Percentiles rank a stretch among this genome's conserved stretches.
phyloP scores from a whole-genome alignment of 1,140 invertebrate genomes.

The Trachymyrmex septentrionalis region DNA sequence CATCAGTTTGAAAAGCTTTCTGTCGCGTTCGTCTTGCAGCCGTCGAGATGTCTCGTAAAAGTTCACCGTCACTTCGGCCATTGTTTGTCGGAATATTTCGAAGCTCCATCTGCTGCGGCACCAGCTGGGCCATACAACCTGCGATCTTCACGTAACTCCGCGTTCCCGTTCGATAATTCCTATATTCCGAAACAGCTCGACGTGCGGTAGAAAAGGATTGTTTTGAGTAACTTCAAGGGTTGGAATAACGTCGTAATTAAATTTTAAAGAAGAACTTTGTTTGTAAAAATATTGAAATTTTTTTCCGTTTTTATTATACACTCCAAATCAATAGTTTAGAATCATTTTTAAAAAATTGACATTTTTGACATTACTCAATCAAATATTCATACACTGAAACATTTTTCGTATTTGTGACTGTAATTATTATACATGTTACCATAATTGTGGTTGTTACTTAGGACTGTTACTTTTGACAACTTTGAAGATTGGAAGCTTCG shows the following conservation, averaged over 20 bases:
- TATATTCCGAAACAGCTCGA: not conserved
- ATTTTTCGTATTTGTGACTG: no score
- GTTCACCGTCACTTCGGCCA: conserved; percentile 34
- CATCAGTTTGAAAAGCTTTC: conserved; percentile 41
- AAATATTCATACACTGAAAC: no score
- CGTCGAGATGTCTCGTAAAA: conserved; percentile 56
- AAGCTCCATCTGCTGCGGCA: not conserved
- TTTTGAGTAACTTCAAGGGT: not conserved
- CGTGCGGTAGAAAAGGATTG: not conserved
- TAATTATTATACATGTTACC: no score
- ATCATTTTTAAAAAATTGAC: no score
- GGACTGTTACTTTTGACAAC: no score
- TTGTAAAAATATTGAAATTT: not conserved
- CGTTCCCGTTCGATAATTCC: conserved; percentile 13
- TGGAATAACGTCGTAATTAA: not conserved
- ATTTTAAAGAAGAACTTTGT: conserved; percentile 20
- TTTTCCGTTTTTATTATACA: not conserved
- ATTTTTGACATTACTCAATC: no score
- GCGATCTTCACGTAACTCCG: conserved; percentile 50
- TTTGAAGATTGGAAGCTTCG: no score
- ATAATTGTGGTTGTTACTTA: no score
- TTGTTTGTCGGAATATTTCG: conserved; percentile 73
- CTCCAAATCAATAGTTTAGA: not conserved
- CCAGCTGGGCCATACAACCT: conserved; percentile 48
- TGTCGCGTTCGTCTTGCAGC: conserved; percentile 35